Percentiles rank a stretch among this genome's conserved stretches.
Evolutionary conservation across 2,113 vertebrate genomes (phyloP).

Genomic region (Acinonyx jubatus): DNA sequence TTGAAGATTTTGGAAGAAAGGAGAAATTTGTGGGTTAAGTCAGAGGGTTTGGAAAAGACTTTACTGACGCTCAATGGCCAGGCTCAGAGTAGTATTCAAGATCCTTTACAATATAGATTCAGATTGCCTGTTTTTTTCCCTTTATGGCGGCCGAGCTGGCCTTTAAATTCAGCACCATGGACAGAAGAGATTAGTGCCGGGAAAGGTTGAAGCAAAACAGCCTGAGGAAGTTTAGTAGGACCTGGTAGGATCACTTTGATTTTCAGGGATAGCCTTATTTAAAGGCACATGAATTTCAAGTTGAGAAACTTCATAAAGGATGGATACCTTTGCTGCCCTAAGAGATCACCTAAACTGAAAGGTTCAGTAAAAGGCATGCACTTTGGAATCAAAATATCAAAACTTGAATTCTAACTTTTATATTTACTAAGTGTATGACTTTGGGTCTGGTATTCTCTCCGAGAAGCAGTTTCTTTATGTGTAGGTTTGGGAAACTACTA

Average conservation of each 20-base stretch:
- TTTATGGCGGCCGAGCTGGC: neutral
- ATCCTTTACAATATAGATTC: neutral
- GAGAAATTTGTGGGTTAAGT: neutral
- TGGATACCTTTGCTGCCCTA: neutral
- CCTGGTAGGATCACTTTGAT: neutral
- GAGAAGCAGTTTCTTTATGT: neutral
- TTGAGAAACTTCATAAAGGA: neutral
- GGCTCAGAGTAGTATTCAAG: neutral
- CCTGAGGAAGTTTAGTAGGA: neutral
- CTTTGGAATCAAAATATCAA: neutral
- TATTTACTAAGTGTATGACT: neutral
- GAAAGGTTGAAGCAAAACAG: neutral
- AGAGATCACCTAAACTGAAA: neutral
- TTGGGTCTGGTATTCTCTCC: neutral
- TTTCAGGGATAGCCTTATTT: neutral
- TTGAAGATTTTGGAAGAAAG: neutral
- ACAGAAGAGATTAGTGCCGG: neutral
- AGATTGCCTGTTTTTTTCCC: neutral
- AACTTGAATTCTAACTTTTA: conserved; percentile 1
- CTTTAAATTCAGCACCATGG: conserved; percentile 68
- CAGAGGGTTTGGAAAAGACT: neutral
- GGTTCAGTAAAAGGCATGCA: neutral
- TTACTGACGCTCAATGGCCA: neutral
- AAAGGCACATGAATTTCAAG: neutral
- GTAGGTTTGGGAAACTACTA: neutral